Evolutionary conservation across 2,888 invertebrate species (phyloP).

Genomic region (Lordiphosa fenestrarum): DNA sequence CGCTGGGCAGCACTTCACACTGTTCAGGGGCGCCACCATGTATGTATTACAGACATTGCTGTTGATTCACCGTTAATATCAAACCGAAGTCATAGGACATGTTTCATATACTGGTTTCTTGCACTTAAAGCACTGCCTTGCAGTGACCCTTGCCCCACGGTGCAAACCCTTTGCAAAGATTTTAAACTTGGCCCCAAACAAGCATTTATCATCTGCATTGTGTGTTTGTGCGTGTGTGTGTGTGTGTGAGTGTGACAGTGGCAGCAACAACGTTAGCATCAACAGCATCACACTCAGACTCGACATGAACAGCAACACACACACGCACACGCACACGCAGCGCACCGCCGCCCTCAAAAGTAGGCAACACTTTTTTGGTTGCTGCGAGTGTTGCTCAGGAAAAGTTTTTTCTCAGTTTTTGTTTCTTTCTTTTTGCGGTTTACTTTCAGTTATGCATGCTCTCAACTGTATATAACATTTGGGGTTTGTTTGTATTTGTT

Average conservation of each 20-base stretch:
- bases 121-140: no score
- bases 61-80: no score
- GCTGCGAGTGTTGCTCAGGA: constrained; percentile 25
- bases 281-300: constrained; percentile 20
- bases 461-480: constrained; percentile 3
- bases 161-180: constrained; percentile 35
- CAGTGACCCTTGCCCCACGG: no score
- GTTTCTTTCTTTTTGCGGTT: not conserved
- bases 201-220: constrained; percentile 57
- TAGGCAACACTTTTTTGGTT: constrained; percentile 34
- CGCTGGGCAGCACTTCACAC: no score
- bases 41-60: no score
- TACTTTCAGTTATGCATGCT: constrained; percentile 5
- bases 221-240: constrained; percentile 22
- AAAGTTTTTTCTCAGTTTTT: constrained; percentile 14
- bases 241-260: constrained; percentile 25
- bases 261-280: constrained; percentile 45
- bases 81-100: no score
- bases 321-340: constrained; percentile 17
- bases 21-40: no score
- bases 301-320: constrained; percentile 12
- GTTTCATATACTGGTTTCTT: no score
- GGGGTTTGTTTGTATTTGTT: constrained; percentile 6
- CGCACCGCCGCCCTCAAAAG: constrained; percentile 25
- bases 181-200: constrained; percentile 50